These are phyloP conservation scores for Latrodectus geometricus DNA, from an alignment of 1,140 invertebrate species.

Conservation along the genomic window DNA sequence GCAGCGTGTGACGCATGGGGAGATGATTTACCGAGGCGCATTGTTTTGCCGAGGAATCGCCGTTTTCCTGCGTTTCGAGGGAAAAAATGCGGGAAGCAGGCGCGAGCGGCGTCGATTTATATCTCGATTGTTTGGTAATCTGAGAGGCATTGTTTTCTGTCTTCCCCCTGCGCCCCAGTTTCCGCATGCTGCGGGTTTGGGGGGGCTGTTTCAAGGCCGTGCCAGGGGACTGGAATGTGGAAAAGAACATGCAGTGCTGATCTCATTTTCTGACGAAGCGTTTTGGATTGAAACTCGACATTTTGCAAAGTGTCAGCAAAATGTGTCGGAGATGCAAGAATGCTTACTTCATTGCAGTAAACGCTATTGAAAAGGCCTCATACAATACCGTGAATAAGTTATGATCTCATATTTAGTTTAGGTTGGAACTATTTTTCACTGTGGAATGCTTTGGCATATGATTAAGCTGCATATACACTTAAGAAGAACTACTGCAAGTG, in stretches of 20 bases:
- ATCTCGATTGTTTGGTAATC: constrained; percentile 26
- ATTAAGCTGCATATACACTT: too few species aligned
- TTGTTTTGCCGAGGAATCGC: constrained; percentile 40
- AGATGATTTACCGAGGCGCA: too few species aligned
- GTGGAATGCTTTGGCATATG: too few species aligned
- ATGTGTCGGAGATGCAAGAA: too few species aligned
- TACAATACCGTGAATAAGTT: too few species aligned
- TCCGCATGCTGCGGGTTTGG: background rate
- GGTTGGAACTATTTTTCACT: too few species aligned
- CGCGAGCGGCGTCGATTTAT: constrained; percentile 21
- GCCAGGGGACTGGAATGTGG: background rate
- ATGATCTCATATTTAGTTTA: too few species aligned
- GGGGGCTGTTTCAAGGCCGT: constrained; percentile 24
- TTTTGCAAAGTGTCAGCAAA: background rate
- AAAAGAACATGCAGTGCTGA: background rate
- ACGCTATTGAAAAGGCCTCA: too few species aligned
- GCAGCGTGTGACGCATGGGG: too few species aligned
- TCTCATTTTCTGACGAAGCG: background rate
- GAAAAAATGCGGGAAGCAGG: constrained; percentile 23
- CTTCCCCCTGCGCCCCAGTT: background rate
- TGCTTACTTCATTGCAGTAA: too few species aligned
- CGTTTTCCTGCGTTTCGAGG: constrained; percentile 54
- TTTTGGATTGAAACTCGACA: background rate
- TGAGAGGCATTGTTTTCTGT: constrained; percentile 5
- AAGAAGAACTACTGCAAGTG: too few species aligned